Percentiles rank a stretch among this genome's conserved stretches.
phyloP scores from a whole-genome alignment of 2,888 invertebrate genomes.

The Mythimna ferrago region DNA sequence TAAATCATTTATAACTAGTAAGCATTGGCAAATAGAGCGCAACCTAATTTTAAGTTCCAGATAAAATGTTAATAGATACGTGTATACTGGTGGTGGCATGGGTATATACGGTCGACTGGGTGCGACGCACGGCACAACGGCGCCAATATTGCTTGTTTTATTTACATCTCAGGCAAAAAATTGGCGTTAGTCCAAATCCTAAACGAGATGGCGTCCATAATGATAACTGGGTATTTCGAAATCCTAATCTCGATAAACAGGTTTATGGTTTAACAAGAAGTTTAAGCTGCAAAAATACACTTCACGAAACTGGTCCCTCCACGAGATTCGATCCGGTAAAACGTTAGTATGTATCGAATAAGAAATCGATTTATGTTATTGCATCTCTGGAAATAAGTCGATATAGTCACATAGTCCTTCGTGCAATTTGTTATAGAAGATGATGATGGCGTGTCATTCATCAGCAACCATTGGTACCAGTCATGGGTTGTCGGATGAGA shows the following conservation, averaged over 20 bases:
- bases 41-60: constrained; percentile 69
- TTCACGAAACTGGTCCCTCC: constrained; percentile 60
- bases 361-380: constrained; percentile 61
- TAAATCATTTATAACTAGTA: constrained; percentile 54
- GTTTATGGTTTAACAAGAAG: constrained; percentile 72
- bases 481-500: constrained; percentile 68
- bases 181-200: constrained; percentile 83
- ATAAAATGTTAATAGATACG: constrained; percentile 74
- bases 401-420: constrained; percentile 37
- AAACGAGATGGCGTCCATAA: constrained; percentile 71
- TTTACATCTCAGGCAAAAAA: constrained; percentile 84
- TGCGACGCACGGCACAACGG: constrained; percentile 65
- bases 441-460: constrained; percentile 62
- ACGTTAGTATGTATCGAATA: constrained; percentile 55
- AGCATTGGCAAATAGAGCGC: constrained; percentile 60
- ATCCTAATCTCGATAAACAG: constrained; percentile 76
- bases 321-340: constrained; percentile 54
- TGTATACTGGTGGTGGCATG: constrained; percentile 53
- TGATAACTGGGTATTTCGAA: constrained; percentile 75
- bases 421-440: constrained; percentile 53
- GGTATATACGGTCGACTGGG: constrained; percentile 34
- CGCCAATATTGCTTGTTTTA: constrained; percentile 82
- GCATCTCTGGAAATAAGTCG: constrained; percentile 45
- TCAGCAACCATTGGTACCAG: constrained; percentile 55
- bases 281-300: constrained; percentile 65